Percentiles rank a stretch among this genome's conserved stretches.
phyloP scores from a whole-genome alignment of 2,888 invertebrate species.

The Prosopocoilus inquinatus region DNA sequence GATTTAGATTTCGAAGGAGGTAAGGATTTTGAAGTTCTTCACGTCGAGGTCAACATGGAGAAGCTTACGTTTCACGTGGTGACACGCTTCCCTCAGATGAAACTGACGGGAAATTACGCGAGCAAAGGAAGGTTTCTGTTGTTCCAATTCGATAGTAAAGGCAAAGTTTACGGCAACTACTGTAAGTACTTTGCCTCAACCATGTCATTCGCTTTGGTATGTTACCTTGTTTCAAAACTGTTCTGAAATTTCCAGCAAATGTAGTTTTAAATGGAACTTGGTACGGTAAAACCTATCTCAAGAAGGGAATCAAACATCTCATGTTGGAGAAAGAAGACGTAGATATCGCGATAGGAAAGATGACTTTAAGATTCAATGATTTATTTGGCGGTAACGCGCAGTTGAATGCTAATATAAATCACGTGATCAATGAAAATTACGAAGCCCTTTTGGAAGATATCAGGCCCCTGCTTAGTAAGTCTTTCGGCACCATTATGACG shows the following conservation, averaged over 20 bases:
- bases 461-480: conserved; percentile 42
- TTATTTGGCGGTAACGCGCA: conserved; percentile 35
- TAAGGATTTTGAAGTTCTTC: conserved; percentile 29
- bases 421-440: conserved; percentile 44
- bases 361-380: conserved; percentile 34
- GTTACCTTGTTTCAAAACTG: neutral
- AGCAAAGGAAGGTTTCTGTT: conserved; percentile 39
- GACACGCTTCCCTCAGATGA: conserved; percentile 21
- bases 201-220: neutral
- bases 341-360: conserved; percentile 25
- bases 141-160: conserved; percentile 25
- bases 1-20: conserved; percentile 32
- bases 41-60: conserved; percentile 18
- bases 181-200: neutral
- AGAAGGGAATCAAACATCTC: conserved; percentile 8
- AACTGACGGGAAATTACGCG: conserved; percentile 35
- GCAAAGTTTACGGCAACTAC: conserved; percentile 13
- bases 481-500: conserved; percentile 33
- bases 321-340: neutral
- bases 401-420: conserved; percentile 41
- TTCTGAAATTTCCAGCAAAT: neutral
- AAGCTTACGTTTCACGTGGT: conserved; percentile 1
- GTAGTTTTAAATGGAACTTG: neutral
- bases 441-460: conserved; percentile 41
- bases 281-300: neutral